A percentile compares a stretch with the other conserved stretches of the same genome.
Evolutionary conservation across 1,140 invertebrate species (phyloP).

Genomic region (Drosophila tropicalis): DNA sequence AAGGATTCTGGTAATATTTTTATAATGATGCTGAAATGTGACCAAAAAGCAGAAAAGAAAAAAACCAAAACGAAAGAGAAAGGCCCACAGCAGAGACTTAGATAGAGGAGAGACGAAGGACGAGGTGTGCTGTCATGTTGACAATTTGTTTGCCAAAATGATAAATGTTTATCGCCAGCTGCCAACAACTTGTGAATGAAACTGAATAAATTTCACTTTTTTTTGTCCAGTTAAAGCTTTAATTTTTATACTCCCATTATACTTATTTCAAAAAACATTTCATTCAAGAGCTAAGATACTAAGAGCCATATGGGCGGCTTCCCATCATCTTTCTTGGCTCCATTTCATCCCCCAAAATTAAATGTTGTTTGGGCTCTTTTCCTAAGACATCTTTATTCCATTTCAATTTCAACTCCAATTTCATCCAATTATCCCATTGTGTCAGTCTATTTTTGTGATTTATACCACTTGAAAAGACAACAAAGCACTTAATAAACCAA

Average conservation of each 20-base stretch:
- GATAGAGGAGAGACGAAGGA: background rate
- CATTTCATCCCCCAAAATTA: background rate
- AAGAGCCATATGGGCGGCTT: slow-evolving; percentile 1
- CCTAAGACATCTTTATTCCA: slow-evolving; percentile 56
- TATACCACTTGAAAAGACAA: slow-evolving; percentile 73
- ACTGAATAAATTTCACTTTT: slow-evolving; percentile 2
- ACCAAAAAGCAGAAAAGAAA: slow-evolving; percentile 9
- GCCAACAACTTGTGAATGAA: slow-evolving; percentile 34
- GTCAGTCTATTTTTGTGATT: slow-evolving; percentile 67
- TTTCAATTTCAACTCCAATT: slow-evolving; percentile 70
- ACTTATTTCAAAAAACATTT: too few species aligned
- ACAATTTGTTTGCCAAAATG: slow-evolving; percentile 63
- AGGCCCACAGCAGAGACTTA: background rate
- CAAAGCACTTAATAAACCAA: slow-evolving; percentile 52
- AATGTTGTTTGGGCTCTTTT: slow-evolving; percentile 5
- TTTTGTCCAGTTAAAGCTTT: background rate
- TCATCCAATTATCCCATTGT: slow-evolving; percentile 73
- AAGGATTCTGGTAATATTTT: slow-evolving; percentile 64
- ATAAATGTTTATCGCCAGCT: slow-evolving; percentile 57
- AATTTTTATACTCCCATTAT: background rate
- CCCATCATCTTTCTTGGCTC: background rate
- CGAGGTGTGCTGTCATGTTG: slow-evolving; percentile 35
- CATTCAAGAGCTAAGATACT: background rate
- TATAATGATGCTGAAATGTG: slow-evolving; percentile 62
- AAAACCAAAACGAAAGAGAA: background rate